Evolutionary conservation across 2,797 vertebrate genomes (phyloP).

Genomic region (Tapirus indicus): DNA sequence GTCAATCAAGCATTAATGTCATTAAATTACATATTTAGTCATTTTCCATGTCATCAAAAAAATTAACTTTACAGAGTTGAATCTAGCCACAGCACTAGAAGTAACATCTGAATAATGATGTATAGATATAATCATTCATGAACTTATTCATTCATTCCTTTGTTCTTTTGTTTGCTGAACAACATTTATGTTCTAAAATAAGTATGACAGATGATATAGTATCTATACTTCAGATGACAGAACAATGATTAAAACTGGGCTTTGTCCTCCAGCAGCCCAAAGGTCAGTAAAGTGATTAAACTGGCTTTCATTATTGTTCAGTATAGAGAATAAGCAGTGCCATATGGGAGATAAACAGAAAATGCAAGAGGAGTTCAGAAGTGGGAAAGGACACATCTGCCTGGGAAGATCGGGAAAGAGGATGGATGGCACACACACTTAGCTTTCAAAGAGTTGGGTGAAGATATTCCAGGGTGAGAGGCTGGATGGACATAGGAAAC

Average conservation of each 20-base stretch:
- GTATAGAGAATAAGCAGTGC: background rate
- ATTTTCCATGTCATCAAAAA: conserved; percentile 4
- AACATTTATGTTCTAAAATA: background rate
- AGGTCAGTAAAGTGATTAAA: background rate
- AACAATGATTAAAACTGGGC: background rate
- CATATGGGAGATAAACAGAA: background rate
- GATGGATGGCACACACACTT: background rate
- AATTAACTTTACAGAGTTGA: background rate
- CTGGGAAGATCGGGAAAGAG: background rate
- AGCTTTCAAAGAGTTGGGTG: background rate
- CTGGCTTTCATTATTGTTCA: background rate
- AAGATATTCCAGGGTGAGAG: background rate
- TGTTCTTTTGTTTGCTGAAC: background rate
- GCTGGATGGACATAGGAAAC: background rate
- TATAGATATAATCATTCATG: background rate
- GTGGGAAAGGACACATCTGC: background rate
- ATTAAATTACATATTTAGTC: conserved; percentile 16
- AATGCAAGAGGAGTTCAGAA: background rate
- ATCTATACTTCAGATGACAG: background rate
- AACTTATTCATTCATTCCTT: background rate
- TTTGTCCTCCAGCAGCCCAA: background rate
- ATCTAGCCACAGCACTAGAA: background rate
- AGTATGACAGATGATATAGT: background rate
- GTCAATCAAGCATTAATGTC: background rate
- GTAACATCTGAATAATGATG: background rate